phyloP scores from a whole-genome alignment of 2,888 invertebrate genomes.

The Ormia ochracea region DNA sequence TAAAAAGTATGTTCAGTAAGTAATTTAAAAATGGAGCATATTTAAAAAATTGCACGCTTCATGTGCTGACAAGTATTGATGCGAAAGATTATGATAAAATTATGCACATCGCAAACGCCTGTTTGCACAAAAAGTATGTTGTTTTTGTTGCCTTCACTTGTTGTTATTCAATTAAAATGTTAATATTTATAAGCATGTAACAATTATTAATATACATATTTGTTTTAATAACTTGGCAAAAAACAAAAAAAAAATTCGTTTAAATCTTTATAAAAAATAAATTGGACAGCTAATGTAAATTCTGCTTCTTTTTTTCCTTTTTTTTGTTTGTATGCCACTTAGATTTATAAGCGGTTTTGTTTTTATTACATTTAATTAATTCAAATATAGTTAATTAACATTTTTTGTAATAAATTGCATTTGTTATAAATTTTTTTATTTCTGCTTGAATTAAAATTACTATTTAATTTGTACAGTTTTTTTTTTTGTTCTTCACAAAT shows the following conservation, averaged over 20 bases:
- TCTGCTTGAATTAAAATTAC: constrained; percentile 52
- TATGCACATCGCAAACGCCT: not conserved
- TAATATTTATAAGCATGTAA: constrained; percentile 33
- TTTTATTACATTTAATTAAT: constrained; percentile 47
- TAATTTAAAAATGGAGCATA: not conserved
- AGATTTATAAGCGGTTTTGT: not conserved
- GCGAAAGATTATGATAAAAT: constrained; percentile 24
- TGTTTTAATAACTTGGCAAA: not conserved
- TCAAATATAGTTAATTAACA: constrained; percentile 42
- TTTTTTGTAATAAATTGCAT: not conserved
- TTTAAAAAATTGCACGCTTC: not conserved
- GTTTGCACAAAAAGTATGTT: not conserved
- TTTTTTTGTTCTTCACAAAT: not conserved
- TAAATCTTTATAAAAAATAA: constrained; percentile 5
- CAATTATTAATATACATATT: constrained; percentile 21
- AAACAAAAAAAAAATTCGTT: not conserved
- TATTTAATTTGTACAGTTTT: not conserved
- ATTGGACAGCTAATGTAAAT: constrained; percentile 28
- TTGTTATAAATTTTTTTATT: constrained; percentile 9
- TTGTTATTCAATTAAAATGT: constrained; percentile 42
- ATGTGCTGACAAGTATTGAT: constrained; percentile 31
- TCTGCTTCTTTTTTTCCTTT: too few species aligned
- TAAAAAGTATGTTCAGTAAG: not conserved
- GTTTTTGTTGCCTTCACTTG: not conserved
- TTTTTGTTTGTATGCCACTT: not conserved